These are phyloP conservation scores for Gasterosteus nipponicus DNA, from an alignment of 2,113 vertebrate genomes.

Conservation along the genomic window DNA sequence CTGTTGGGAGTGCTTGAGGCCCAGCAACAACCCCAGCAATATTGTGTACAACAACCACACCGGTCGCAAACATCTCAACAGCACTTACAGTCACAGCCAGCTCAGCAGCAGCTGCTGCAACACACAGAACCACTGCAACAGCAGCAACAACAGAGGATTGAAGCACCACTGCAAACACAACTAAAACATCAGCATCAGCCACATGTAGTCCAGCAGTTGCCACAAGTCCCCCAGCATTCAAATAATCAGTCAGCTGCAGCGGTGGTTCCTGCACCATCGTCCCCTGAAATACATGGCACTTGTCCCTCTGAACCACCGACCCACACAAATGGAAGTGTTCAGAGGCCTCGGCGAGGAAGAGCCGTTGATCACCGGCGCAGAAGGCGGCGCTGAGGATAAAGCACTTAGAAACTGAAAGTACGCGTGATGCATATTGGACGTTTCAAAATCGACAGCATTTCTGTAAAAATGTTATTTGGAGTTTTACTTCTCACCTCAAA, in stretches of 20 bases:
- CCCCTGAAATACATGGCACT: constrained; percentile 72
- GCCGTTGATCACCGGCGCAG: constrained; percentile 79
- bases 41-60: constrained; percentile 62
- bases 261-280: constrained; percentile 55
- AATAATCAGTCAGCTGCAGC: constrained; percentile 62
- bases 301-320: constrained; percentile 64
- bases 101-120: constrained; percentile 51
- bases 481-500: constrained; percentile 27
- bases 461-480: constrained; percentile 42
- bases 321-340: constrained; percentile 63
- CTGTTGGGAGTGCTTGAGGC: constrained; percentile 82
- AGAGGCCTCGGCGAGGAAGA: constrained; percentile 78
- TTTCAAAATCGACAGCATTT: constrained; percentile 52
- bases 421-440: constrained; percentile 42
- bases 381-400: constrained; percentile 73
- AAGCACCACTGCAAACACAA: constrained; percentile 42
- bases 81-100: constrained; percentile 61
- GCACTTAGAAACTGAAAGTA: constrained; percentile 37
- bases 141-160: constrained; percentile 40
- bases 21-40: constrained; percentile 77
- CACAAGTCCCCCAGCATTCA: constrained; percentile 56
- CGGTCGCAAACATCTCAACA: constrained; percentile 65
- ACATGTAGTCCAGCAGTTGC: constrained; percentile 58
- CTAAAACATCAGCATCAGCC: constrained; percentile 59
- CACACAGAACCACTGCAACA: constrained; percentile 55